These are phyloP conservation scores for Epiperipatus broadwayi DNA, from an alignment of 2,888 invertebrate species.

Conservation along the genomic window DNA sequence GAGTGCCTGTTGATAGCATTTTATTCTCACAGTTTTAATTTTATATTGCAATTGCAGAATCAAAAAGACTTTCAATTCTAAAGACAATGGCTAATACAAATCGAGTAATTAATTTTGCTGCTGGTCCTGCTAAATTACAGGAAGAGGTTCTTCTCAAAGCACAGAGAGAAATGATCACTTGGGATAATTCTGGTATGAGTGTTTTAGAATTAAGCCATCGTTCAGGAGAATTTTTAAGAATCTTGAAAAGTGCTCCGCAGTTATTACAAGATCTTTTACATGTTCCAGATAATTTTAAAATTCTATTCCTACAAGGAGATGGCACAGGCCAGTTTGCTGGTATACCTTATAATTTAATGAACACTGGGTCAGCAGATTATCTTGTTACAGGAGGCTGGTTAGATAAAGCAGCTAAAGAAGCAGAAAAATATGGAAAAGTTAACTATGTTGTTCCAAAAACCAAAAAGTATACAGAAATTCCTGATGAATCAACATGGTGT, in stretches of 20 bases:
- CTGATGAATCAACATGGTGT: conserved; percentile 56
- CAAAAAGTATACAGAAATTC: conserved; percentile 48
- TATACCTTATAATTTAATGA: conserved; percentile 72
- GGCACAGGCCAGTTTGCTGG: conserved; percentile 88
- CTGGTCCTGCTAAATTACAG: conserved; percentile 85
- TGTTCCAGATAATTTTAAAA: conserved; percentile 80
- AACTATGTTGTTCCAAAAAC: conserved; percentile 59
- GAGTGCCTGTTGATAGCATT: no score
- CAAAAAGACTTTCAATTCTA: no score
- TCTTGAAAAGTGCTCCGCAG: conserved; percentile 46
- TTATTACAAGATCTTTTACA: conserved; percentile 45
- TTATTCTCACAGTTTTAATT: no score
- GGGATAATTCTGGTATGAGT: conserved; percentile 59
- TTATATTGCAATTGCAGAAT: no score
- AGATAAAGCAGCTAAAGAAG: conserved; percentile 82
- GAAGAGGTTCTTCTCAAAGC: conserved; percentile 65
- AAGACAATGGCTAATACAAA: no score
- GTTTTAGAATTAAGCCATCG: conserved; percentile 70
- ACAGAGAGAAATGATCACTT: conserved; percentile 58
- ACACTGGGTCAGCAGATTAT: conserved; percentile 69
- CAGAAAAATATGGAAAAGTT: conserved; percentile 74
- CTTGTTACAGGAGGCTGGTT: conserved; percentile 84
- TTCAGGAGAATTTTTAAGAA: conserved; percentile 57
- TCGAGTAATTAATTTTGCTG: conserved; percentile 51
- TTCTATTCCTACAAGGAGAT: conserved; percentile 84